A percentile compares a stretch with the other conserved stretches of the same genome.
Conservation (phyloP, 92 coral and sea anemone species). For the Bergia puertoricense region DNA sequence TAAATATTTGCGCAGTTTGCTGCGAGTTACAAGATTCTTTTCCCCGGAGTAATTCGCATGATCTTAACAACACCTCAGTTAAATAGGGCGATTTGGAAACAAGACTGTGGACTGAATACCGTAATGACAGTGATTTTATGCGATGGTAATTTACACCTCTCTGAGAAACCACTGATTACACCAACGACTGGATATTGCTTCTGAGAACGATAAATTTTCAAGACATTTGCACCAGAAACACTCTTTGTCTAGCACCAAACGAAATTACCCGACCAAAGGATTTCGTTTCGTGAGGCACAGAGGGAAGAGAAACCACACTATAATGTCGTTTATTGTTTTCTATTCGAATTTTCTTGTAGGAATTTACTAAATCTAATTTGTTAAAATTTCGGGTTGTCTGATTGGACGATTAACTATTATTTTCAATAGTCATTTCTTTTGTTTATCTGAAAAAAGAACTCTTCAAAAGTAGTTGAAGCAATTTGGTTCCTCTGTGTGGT, state of each 20-base stretch:
- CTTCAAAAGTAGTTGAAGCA: not conserved
- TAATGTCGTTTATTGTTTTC: not conserved
- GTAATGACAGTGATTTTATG: not conserved
- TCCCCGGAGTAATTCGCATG: not conserved
- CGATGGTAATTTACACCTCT: not conserved
- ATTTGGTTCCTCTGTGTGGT: slow-evolving; percentile 8
- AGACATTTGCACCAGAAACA: not conserved
- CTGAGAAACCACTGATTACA: not conserved
- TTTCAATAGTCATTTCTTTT: not conserved
- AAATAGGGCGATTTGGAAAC: not conserved
- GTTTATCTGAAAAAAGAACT: not conserved
- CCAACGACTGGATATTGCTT: slow-evolving; percentile 5
- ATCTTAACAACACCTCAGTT: not conserved
- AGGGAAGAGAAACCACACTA: not conserved
- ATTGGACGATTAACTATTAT: not conserved
- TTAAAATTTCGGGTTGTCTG: not conserved
- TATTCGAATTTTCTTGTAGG: not conserved
- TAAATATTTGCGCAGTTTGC: slow-evolving; percentile 4
- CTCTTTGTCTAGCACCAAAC: not conserved
- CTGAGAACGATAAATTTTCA: not conserved
- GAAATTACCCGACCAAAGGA: too few species aligned
- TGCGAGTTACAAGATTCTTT: not conserved
- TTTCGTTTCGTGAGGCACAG: not conserved
- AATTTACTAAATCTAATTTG: not conserved
- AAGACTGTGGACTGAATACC: not conserved